Base-by-base conservation (phyloP, 2,888 invertebrate genomes). In the Lasioglossum oenotherae region DNA sequence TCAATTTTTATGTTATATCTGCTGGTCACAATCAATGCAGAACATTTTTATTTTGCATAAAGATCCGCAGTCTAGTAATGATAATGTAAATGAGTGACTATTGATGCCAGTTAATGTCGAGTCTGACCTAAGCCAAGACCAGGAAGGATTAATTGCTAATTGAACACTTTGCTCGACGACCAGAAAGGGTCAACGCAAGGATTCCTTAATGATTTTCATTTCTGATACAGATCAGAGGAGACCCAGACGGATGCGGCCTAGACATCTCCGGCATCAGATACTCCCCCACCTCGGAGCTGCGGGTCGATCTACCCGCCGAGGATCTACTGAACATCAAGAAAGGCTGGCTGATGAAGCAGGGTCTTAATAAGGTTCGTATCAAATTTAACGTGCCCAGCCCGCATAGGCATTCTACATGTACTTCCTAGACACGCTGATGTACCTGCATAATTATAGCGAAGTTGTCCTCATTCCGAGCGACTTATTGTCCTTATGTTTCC, bases 341-440 rank as follows among this genome's bases (percentile, higher is more conserved):
- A 92, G 99, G 99, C 23, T 99, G 99, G 99, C 96, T 99, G 44
- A 98, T 98, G 96, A 97, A 98, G 91, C 97, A 97, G 92, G 97
- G 97, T 4, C 95, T 96, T 88, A 96, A 96, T 89, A 96, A 96
- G 94, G 96, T 96, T 31, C 67, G 81, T 80, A 5, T 38, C 53
- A 14, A 27, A 53, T 31, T 31, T 41, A 79, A 74, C 35, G 44
- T 38, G 19, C 23, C 38, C 2, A 2, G 38, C 67, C 12, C 69
- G 38, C 38, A 19, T 38, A 19, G 10, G 8, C 35, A 5, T 60
- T 27, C 64, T 38, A 38, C 41, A 12, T 12, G 12, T 31, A 31
- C 19, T 69, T 69, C 23, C 69, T 69, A 38, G 8, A 31, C 16
- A 31, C 35, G 31, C 3, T 12, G 60, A 4, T 27, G 57, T 27